phyloP scores from a whole-genome alignment of 1,140 invertebrate genomes.

The Microvelia longipes region DNA sequence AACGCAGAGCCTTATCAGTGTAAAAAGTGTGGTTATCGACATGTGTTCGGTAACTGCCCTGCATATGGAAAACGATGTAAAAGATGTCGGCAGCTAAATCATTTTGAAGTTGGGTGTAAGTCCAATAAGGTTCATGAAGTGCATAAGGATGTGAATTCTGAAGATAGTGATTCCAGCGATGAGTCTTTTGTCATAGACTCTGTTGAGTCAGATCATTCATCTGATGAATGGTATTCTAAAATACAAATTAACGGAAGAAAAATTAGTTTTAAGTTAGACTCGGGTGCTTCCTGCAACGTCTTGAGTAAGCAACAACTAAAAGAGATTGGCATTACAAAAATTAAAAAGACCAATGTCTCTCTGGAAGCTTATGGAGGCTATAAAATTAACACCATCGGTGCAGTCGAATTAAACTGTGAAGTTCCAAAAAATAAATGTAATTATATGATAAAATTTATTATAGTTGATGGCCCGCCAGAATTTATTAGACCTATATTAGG shows the following conservation, averaged over 20 bases:
- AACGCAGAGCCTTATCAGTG: background rate
- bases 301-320: background rate
- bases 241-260: background rate
- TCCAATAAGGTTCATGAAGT: background rate
- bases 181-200: background rate
- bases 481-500: constrained; percentile 3
- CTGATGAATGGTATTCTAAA: constrained; percentile 1
- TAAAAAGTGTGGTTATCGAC: background rate
- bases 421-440: background rate
- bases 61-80: constrained; percentile 4
- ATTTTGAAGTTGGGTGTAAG: background rate
- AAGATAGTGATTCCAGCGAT: background rate
- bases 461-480: background rate
- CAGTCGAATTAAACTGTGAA: background rate
- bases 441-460: background rate
- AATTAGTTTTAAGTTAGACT: constrained; percentile 8
- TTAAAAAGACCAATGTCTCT: background rate
- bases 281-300: constrained; percentile 5
- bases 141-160: background rate
- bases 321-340: constrained; percentile 1
- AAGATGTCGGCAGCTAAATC: background rate
- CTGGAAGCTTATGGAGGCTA: background rate
- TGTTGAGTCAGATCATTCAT: background rate
- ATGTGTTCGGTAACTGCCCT: background rate
- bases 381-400: background rate